A percentile compares a stretch with the other conserved stretches of the same genome.
These are phyloP conservation scores for Cancer borealis DNA, from an alignment of 2,888 invertebrate species.

Conservation along the genomic window DNA sequence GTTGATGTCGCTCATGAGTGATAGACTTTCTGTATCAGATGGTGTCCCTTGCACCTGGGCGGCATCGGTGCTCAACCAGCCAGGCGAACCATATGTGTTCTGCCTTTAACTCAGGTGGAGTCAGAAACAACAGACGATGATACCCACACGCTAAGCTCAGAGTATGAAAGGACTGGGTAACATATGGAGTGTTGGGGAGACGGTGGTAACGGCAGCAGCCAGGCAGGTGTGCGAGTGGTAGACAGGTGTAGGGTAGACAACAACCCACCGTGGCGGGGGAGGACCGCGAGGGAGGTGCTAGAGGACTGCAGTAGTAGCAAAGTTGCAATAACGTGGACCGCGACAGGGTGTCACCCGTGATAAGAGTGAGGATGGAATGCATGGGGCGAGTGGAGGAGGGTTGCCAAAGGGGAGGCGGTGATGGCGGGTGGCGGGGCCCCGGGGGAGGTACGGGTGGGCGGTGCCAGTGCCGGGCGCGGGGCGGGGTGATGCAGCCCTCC, in stretches of 20 bases:
- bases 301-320: conserved; percentile 53
- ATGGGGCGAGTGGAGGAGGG: conserved; percentile 67
- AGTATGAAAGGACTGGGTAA: conserved; percentile 40
- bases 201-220: conserved; percentile 43
- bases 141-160: conserved; percentile 21
- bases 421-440: conserved; percentile 47
- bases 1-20: conserved; percentile 60
- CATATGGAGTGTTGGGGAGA: conserved; percentile 16
- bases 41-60: conserved; percentile 56
- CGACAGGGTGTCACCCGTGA: conserved; percentile 67
- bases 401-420: conserved; percentile 64
- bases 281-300: conserved; percentile 37
- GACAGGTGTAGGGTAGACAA: conserved; percentile 51
- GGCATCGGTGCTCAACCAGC: conserved; percentile 24
- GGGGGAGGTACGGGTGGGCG: conserved; percentile 57
- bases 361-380: conserved; percentile 71
- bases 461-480: conserved; percentile 75
- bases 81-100: neutral
- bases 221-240: conserved; percentile 33
- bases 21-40: conserved; percentile 63
- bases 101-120: neutral
- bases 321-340: conserved; percentile 62
- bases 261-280: conserved; percentile 44
- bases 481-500: conserved; percentile 72
- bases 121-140: conserved; percentile 12